These are phyloP conservation scores for Capreolus pygargus DNA, from an alignment of 2,113 vertebrate species.

Conservation along the genomic window DNA sequence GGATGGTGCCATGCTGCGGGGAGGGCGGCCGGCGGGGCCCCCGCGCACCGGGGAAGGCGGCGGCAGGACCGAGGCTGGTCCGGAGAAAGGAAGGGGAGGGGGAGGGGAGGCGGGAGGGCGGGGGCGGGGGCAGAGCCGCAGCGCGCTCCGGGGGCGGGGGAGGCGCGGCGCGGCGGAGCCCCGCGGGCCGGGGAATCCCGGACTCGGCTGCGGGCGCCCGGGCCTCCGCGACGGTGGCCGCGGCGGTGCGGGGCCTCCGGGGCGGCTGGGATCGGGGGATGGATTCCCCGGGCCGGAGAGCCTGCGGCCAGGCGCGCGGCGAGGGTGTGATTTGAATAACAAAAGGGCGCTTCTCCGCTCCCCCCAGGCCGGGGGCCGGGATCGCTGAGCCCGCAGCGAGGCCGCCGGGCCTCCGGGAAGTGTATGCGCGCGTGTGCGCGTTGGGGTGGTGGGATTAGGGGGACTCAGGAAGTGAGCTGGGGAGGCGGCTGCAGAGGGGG, in stretches of 20 bases:
- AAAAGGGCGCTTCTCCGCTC: conserved; percentile 52
- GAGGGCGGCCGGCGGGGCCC: neutral
- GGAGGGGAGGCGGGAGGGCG: neutral
- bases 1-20: conserved; percentile 32
- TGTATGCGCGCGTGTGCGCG: neutral
- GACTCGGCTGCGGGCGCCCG: neutral
- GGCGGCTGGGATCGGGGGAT: neutral
- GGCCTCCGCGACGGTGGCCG: neutral
- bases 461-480: conserved; percentile 34
- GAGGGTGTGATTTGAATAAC: conserved; percentile 68
- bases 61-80: conserved; percentile 37
- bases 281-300: neutral
- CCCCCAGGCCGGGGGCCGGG: neutral
- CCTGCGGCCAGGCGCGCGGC: neutral
- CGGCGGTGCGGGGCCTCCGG: neutral
- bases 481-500: neutral
- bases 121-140: conserved; percentile 18
- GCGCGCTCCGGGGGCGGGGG: conserved; percentile 30
- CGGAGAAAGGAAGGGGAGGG: neutral
- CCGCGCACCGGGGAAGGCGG: neutral
- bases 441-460: neutral
- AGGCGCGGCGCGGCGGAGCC: neutral
- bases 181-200: neutral
- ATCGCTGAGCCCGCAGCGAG: neutral
- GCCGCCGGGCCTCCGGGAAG: neutral